Percentiles rank a stretch among this genome's conserved stretches.
Evolutionary conservation across 2,888 invertebrate genomes (phyloP).

Genomic region (Chesias legatella): DNA sequence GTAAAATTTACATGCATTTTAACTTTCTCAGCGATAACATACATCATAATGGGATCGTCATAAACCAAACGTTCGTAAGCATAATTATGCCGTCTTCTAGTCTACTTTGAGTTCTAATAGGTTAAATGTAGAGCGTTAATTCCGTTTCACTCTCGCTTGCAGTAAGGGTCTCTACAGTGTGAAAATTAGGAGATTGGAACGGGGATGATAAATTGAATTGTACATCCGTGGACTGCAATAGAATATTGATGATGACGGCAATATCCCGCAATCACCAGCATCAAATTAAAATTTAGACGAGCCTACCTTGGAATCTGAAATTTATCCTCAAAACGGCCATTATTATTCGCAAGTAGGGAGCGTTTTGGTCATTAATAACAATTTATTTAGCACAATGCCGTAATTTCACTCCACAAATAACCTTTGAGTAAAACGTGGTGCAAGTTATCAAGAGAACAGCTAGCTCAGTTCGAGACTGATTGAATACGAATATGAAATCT

Average conservation of each 20-base stretch:
- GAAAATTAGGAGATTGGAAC: neutral
- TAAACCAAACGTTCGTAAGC: too few relatives aligned
- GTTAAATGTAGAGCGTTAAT: too few relatives aligned
- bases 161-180: too few relatives aligned
- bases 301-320: constrained; percentile 43
- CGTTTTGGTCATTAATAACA: constrained; percentile 77
- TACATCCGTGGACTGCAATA: neutral
- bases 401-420: constrained; percentile 67
- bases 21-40: too few relatives aligned
- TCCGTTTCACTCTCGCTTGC: too few relatives aligned
- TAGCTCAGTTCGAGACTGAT: constrained; percentile 1
- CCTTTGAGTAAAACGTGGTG: constrained; percentile 63
- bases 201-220: neutral
- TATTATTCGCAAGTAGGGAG: constrained; percentile 63
- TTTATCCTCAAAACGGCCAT: constrained; percentile 65
- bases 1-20: too few relatives aligned
- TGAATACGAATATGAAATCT: too few relatives aligned
- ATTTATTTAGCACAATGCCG: constrained; percentile 77
- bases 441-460: constrained; percentile 10
- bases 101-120: too few relatives aligned
- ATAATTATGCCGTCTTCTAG: too few relatives aligned
- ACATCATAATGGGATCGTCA: too few relatives aligned
- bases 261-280: constrained; percentile 26
- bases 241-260: constrained; percentile 2
- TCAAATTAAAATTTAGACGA: constrained; percentile 36